Evolutionary conservation across 2,888 invertebrate species (phyloP).

Genomic region (Phyllotreta striolata): DNA sequence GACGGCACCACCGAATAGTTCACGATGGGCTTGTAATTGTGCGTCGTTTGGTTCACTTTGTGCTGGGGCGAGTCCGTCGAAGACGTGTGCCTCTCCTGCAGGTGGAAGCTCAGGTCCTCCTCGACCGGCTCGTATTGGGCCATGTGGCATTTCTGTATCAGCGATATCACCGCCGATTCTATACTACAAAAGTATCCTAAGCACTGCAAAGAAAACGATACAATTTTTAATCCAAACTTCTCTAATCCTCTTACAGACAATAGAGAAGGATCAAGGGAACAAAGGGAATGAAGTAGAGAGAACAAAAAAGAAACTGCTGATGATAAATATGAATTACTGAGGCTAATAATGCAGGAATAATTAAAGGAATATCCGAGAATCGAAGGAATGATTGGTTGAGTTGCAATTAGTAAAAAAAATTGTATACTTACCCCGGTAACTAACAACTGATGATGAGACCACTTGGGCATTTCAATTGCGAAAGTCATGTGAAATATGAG

Average conservation of each 20-base stretch:
- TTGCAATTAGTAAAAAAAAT: too few species aligned
- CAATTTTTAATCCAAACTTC: too few species aligned
- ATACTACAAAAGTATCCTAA: conserved; percentile 70
- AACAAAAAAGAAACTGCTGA: too few species aligned
- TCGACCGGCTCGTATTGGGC: conserved; percentile 69
- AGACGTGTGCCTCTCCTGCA: conserved; percentile 60
- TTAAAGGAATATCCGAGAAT: too few species aligned
- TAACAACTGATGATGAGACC: conserved; percentile 75
- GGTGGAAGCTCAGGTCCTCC: conserved; percentile 69
- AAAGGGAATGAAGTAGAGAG: too few species aligned
- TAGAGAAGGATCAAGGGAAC: too few species aligned
- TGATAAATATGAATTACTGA: too few species aligned
- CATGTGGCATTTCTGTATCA: conserved; percentile 67
- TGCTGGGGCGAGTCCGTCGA: conserved; percentile 56
- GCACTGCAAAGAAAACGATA: conserved; percentile 62
- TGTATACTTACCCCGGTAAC: conserved; percentile 71
- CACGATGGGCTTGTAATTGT: conserved; percentile 60
- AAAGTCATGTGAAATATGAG: conserved; percentile 74
- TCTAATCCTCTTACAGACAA: too few species aligned
- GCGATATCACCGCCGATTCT: conserved; percentile 67
- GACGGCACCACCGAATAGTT: conserved; percentile 58
- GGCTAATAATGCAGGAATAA: too few species aligned
- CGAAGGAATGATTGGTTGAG: too few species aligned
- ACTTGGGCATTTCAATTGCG: conserved; percentile 73
- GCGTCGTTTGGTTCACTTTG: conserved; percentile 58